Percentiles rank a stretch among this genome's conserved stretches.
phyloP scores from a whole-genome alignment of 1,140 invertebrate genomes.

The Drosophila malerkotliana region DNA sequence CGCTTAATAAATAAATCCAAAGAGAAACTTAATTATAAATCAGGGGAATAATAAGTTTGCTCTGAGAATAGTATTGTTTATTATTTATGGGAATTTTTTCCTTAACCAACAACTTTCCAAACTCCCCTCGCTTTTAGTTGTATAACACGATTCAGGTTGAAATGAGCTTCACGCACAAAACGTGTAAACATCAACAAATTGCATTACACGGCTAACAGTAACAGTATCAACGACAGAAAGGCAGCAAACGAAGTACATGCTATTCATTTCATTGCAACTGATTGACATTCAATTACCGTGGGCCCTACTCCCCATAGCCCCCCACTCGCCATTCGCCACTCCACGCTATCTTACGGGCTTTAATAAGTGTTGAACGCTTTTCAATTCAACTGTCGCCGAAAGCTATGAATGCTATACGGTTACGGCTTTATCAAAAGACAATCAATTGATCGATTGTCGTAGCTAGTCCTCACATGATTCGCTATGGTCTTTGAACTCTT shows the following conservation, averaged over 20 bases:
- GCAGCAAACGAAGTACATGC: conserved; percentile 16
- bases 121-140: conserved; percentile 24
- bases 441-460: conserved; percentile 48
- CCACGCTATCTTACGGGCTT: conserved; percentile 11
- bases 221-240: conserved; percentile 18
- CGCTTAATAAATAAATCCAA: background rate
- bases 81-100: background rate
- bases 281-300: conserved; percentile 65
- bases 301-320: background rate
- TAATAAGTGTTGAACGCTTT: conserved; percentile 45
- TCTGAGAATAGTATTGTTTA: no score
- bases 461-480: conserved; percentile 40
- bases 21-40: background rate
- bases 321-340: background rate
- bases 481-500: conserved; percentile 51
- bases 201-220: conserved; percentile 47
- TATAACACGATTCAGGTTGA: conserved; percentile 43
- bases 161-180: conserved; percentile 55
- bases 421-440: conserved; percentile 46
- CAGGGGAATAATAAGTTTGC: no score
- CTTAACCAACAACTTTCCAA: background rate
- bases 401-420: conserved; percentile 24
- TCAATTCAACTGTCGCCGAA: conserved; percentile 46
- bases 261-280: conserved; percentile 34
- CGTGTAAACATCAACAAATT: conserved; percentile 59